Evolutionary conservation across 1,140 invertebrate genomes (phyloP), one percentile per base, ranked within the genome.

Genomic region (Leptinotarsa texana): DNA sequence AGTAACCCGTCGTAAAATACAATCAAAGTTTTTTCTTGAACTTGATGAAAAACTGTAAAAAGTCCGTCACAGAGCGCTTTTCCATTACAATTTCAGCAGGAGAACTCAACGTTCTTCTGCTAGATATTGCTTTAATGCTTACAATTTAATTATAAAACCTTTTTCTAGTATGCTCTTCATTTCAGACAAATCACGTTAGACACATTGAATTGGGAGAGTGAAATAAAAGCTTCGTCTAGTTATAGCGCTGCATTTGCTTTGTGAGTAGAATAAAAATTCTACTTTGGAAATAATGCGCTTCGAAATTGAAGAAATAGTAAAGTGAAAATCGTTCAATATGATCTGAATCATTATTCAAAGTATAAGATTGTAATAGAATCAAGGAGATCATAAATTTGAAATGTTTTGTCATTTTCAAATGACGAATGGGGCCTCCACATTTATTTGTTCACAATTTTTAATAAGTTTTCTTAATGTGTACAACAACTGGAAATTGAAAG

Each of bases 131-230:
- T 57, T 57, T 4, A 57, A 57, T 18, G 51, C 51, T 67, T 27
- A 67, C 65, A 67, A 65, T 67, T 67, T 3, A 67, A 67, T 67
- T 67, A 67, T 3, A 67, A 67, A 33, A 24, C 65, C 24, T 42
- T 67, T 27, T 67, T 22, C 42, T 67, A 24, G 24, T 33, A 13
- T 67, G 4, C 13, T 17, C 3, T 22, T 24, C 65, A 11, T 42
- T 67, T 67, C 65, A 24, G 24, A 67, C 24, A 27, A 67, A 67
- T 67, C 65, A 67, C 65, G 8, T 17, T 17, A 22, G 63, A 67
- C 4, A n/a, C 11, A 42, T 66, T 13, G 24, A 66, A 15, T 66
- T 13, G 24, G 3, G 1, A 67, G 18, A 42, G 42, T 67, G 17
- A 42, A 42, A 67, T 17, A 17, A 57, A 57, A 57, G 13, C 4